A percentile compares a stretch with the other conserved stretches of the same genome.
Evolutionary conservation across 2,888 invertebrate species (phyloP).

Genomic region (Mythimna loreyi): DNA sequence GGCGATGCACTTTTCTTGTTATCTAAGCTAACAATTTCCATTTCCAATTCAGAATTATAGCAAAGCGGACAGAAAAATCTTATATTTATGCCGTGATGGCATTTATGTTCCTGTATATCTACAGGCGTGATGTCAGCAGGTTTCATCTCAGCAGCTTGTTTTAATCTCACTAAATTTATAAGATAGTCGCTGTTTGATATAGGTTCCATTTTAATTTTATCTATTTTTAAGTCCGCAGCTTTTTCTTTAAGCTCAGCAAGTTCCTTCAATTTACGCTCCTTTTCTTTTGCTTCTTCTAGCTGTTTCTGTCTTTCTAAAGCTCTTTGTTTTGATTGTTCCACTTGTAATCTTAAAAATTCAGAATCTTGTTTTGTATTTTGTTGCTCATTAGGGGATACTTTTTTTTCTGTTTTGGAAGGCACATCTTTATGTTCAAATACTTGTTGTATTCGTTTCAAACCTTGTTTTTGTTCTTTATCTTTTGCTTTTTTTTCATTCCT

Average conservation of each 20-base stretch:
- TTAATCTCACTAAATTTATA: slow-evolving; percentile 69
- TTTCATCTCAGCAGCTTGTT: slow-evolving; percentile 57
- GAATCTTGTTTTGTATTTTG: neutral
- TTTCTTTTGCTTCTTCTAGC: slow-evolving; percentile 19
- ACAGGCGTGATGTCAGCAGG: neutral
- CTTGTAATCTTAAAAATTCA: slow-evolving; percentile 28
- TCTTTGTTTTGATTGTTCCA: slow-evolving; percentile 10
- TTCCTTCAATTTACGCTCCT: slow-evolving; percentile 6
- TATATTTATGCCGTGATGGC: neutral
- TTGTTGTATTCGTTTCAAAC: neutral
- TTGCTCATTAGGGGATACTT: neutral
- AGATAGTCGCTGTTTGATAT: slow-evolving; percentile 64
- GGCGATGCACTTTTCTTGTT: neutral
- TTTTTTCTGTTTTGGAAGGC: slow-evolving; percentile 3
- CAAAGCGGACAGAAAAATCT: slow-evolving; percentile 27
- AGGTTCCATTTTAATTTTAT: slow-evolving; percentile 62
- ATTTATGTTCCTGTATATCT: slow-evolving; percentile 11
- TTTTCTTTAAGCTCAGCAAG: neutral
- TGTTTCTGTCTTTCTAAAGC: neutral
- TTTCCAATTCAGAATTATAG: slow-evolving; percentile 41
- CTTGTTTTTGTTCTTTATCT: neutral
- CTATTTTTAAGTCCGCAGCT: slow-evolving; percentile 53
- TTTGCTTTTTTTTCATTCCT: neutral
- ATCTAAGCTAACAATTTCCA: slow-evolving; percentile 30
- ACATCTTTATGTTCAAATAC: neutral